phyloP scores from a whole-genome alignment of 2,888 invertebrate genomes.

The Tanytarsus gracilentus region DNA sequence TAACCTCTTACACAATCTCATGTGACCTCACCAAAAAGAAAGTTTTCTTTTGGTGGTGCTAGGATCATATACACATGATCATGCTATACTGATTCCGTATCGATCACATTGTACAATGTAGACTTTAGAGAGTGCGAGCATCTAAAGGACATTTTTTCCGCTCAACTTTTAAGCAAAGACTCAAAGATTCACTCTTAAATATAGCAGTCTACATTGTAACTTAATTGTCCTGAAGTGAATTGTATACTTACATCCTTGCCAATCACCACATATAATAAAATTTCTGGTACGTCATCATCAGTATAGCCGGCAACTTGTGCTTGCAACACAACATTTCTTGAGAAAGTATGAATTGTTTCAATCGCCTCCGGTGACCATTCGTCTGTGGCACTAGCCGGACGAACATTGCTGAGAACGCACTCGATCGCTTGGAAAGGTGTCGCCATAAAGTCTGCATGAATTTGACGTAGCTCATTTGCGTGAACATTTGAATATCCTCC shows the following conservation, averaged over 20 bases:
- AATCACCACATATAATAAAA: slow-evolving; percentile 69
- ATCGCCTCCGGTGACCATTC: slow-evolving; percentile 72
- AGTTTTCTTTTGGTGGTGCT: no score
- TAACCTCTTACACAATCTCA: slow-evolving; percentile 17
- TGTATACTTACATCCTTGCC: slow-evolving; percentile 60
- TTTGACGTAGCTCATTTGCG: slow-evolving; percentile 74
- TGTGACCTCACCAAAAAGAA: no score
- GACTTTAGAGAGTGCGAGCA: no score
- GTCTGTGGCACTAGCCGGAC: slow-evolving; percentile 55
- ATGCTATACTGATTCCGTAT: no score
- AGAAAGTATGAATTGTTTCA: slow-evolving; percentile 66
- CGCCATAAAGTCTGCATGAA: slow-evolving; percentile 85
- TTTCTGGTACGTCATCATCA: slow-evolving; percentile 63
- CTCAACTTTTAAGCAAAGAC: neutral
- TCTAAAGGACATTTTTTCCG: neutral
- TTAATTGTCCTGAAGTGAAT: no score
- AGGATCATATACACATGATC: no score
- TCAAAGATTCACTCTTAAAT: neutral
- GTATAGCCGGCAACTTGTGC: slow-evolving; percentile 82
- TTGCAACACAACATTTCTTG: slow-evolving; percentile 73
- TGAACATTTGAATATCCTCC: slow-evolving; percentile 83
- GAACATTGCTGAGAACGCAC: slow-evolving; percentile 83
- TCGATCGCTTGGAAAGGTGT: slow-evolving; percentile 97
- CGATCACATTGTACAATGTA: no score
- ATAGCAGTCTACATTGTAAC: neutral